Evolutionary conservation across 64 coral and sea anemone genomes (phyloP).

Genomic region (Exaiptasia diaphana): DNA sequence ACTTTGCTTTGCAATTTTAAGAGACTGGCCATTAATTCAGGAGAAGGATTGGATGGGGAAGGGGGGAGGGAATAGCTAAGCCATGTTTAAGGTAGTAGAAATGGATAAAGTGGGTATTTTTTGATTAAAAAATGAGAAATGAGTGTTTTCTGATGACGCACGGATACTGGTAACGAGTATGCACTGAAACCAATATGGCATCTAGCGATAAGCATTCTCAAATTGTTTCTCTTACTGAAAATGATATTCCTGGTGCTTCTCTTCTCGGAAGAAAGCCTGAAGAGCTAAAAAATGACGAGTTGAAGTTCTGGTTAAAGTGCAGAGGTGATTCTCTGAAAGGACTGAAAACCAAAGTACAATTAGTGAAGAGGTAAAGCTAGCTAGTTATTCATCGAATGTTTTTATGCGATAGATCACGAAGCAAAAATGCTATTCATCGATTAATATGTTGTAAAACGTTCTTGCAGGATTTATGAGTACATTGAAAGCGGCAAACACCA

Average conservation of each 20-base stretch:
- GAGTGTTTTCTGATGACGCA: background rate
- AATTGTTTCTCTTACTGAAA: constrained; percentile 9
- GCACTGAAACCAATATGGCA: background rate
- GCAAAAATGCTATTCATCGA: too few relatives aligned
- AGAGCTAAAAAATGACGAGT: constrained; percentile 16
- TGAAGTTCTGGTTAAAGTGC: constrained; percentile 46
- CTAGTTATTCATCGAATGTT: too few relatives aligned
- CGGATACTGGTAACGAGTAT: background rate
- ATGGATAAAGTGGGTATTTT: too few relatives aligned
- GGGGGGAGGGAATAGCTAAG: too few relatives aligned
- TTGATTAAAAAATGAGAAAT: too few relatives aligned
- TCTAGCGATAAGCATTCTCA: background rate
- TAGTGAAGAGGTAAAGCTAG: constrained; percentile 15
- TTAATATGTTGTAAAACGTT: too few relatives aligned
- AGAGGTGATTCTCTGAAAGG: constrained; percentile 25
- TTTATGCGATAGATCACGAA: too few relatives aligned
- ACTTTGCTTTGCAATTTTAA: too few relatives aligned
- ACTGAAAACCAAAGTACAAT: constrained; percentile 53
- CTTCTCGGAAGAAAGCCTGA: constrained; percentile 38
- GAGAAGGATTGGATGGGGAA: too few relatives aligned
- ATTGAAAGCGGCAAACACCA: constrained; percentile 22
- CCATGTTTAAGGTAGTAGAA: too few relatives aligned
- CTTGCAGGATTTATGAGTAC: constrained; percentile 26
- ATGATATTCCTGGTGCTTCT: constrained; percentile 43
- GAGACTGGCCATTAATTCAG: too few relatives aligned